These are phyloP conservation scores for Trichogramma dendrolimi DNA, from an alignment of 2,888 invertebrate genomes.

Conservation along the genomic window DNA sequence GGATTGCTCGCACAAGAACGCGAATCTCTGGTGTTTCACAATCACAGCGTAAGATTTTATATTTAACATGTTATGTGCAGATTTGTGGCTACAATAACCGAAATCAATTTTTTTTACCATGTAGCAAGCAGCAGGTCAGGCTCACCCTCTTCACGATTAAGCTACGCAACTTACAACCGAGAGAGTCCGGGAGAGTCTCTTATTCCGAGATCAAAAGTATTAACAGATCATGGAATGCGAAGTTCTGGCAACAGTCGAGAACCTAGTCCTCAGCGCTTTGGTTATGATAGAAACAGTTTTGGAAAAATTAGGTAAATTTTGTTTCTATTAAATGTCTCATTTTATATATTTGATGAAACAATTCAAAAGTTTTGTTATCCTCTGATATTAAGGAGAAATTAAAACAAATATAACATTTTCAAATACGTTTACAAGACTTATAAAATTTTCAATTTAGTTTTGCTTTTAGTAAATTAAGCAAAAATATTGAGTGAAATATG, in stretches of 20 bases:
- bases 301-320: conserved; percentile 42
- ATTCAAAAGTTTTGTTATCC: no score
- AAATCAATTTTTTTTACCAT: background rate
- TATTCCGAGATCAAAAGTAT: conserved; percentile 58
- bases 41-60: conserved; percentile 77
- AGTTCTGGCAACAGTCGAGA: conserved; percentile 51
- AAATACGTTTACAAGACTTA: background rate
- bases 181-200: conserved; percentile 51
- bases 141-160: conserved; percentile 83
- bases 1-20: conserved; percentile 58
- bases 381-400: background rate
- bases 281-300: conserved; percentile 45
- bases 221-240: conserved; percentile 58
- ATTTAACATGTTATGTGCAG: background rate
- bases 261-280: conserved; percentile 53
- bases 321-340: background rate
- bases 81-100: background rate
- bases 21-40: conserved; percentile 78
- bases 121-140: conserved; percentile 88
- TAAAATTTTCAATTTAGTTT: background rate
- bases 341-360: background rate
- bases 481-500: background rate
- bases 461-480: background rate
- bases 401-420: background rate
- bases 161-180: conserved; percentile 65